A percentile compares a stretch with the other conserved stretches of the same genome.
Evolutionary conservation across 2,888 invertebrate genomes (phyloP).

Genomic region (Glomeris marginata): DNA sequence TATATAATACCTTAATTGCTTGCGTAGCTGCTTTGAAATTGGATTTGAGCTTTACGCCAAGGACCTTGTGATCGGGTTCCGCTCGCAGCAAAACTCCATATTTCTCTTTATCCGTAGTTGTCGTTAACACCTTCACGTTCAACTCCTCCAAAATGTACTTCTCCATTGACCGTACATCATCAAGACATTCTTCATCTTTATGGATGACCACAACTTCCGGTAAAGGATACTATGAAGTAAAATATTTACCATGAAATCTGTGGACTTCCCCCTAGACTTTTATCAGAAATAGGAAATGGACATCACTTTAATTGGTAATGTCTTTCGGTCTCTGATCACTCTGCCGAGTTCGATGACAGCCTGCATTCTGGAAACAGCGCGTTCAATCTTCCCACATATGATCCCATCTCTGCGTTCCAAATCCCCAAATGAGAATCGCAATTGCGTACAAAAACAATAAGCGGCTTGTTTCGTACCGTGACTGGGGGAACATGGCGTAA

Average conservation of each 20-base stretch:
- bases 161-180: conserved; percentile 61
- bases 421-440: conserved; percentile 5
- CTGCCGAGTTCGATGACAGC: conserved; percentile 86
- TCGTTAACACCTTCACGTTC: conserved; percentile 69
- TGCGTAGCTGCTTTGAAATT: conserved; percentile 75
- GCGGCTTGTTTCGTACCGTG: conserved; percentile 28
- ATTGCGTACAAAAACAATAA: conserved; percentile 4
- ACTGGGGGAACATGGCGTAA: conserved; percentile 72
- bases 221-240: conserved; percentile 55
- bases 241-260: conserved; percentile 18
- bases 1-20: conserved; percentile 46
- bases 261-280: background rate
- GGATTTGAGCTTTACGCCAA: conserved; percentile 75
- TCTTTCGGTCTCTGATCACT: conserved; percentile 79
- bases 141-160: conserved; percentile 81
- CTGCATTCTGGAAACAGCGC: conserved; percentile 84
- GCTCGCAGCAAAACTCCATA: conserved; percentile 83
- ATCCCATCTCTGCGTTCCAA: conserved; percentile 28
- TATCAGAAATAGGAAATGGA: background rate
- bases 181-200: conserved; percentile 57
- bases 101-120: conserved; percentile 76
- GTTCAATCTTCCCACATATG: conserved; percentile 73
- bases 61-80: conserved; percentile 83
- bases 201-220: conserved; percentile 93
- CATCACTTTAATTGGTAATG: conserved; percentile 66